Evolutionary conservation across 2,797 vertebrate species (phyloP).

Genomic region (Heteromormyrus szaboi): DNA sequence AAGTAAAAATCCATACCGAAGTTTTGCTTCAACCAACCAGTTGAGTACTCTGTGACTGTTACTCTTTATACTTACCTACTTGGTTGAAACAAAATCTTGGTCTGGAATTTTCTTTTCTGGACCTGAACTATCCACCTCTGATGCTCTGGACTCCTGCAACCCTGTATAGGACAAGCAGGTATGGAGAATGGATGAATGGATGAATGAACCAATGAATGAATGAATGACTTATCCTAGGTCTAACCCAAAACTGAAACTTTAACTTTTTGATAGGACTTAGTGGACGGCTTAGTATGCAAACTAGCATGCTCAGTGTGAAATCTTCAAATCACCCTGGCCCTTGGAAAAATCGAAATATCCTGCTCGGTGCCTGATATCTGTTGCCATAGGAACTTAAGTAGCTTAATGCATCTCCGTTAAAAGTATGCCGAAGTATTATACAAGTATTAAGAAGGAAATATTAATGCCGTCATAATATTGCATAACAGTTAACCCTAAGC

Average conservation of each 20-base stretch:
- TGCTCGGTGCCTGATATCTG: background rate
- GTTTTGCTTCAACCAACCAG: background rate
- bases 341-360: background rate
- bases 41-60: background rate
- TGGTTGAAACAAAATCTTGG: background rate
- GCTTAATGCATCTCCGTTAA: background rate
- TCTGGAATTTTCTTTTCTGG: background rate
- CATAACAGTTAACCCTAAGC: background rate
- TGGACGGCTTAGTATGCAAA: background rate
- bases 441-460: background rate
- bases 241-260: background rate
- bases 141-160: background rate
- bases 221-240: background rate
- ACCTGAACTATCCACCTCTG: background rate
- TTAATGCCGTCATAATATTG: background rate
- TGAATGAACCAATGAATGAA: background rate
- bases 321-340: conserved; percentile 8
- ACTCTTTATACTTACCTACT: background rate
- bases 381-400: conserved; percentile 1
- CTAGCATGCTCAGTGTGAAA: background rate
- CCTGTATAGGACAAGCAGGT: background rate
- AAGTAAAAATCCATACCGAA: background rate
- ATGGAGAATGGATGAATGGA: background rate
- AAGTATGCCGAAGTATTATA: background rate
- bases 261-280: background rate